Conservation (phyloP, 2,888 invertebrate genomes). For the Drosophila crucigera region DNA sequence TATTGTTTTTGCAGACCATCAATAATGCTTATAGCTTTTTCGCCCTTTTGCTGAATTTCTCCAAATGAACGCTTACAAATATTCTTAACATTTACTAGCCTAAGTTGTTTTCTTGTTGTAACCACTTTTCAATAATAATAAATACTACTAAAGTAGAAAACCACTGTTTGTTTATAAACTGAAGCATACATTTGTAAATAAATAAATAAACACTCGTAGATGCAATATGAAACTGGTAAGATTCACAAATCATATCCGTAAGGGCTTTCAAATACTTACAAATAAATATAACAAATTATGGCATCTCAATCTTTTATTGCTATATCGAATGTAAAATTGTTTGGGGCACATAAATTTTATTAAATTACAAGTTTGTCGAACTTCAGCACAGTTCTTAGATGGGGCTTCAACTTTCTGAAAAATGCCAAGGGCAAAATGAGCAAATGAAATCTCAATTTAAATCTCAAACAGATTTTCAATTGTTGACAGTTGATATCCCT, state of each 20-base stretch:
- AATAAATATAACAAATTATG: neutral
- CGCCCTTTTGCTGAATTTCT: constrained; percentile 76
- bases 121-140: neutral
- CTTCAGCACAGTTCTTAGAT: neutral
- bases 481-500: neutral
- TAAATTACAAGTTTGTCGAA: neutral
- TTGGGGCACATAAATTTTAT: neutral
- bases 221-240: neutral
- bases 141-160: neutral
- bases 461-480: neutral
- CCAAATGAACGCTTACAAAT: constrained; percentile 37
- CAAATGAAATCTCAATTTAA: neutral
- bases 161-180: neutral
- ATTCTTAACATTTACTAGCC: neutral
- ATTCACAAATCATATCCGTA: too few species aligned
- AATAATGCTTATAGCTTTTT: constrained; percentile 80
- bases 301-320: neutral
- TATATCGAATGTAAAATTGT: neutral
- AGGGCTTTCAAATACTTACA: neutral
- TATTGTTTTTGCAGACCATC: constrained; percentile 64
- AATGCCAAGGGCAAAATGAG: neutral
- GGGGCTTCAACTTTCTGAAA: neutral
- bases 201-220: neutral
- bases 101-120: too few species aligned
- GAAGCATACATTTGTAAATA: neutral